Base-by-base conservation (phyloP, 2,888 invertebrate genomes). In the Acanthacorydalis orientalis region DNA sequence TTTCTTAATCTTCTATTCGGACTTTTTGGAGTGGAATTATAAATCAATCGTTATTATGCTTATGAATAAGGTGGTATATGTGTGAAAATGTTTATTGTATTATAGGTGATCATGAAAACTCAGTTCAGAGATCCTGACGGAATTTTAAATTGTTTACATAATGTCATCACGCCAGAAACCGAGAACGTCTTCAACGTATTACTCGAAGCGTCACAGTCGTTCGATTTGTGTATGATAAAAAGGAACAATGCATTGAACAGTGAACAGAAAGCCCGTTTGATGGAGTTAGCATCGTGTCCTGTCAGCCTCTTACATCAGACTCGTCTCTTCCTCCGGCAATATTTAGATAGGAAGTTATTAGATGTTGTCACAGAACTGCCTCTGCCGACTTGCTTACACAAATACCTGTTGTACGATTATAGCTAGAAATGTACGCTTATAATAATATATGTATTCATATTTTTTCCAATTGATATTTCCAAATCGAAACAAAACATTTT, bases 91-190 rank as follows among this genome's bases (percentile, higher is more conserved):
- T n/a, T n/a, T 23, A 23, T 23, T 23, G 23, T 38, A 23, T 53
- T 57, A 1, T 62, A 78, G 78, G 83, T 84, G 0, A 79, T 84
- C 14, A 81, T 86, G 73, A 84, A 85, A 64, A 84, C 84, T 8
- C 87, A 87, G 55, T 85, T 83, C 60, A 75, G 86, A 49, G 85
- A 89, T 59, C 86, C 87, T 0, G 82, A 83, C 58, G 88, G 89
- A 34, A 78, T 89, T 48, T 68, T 90, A 6, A 87, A 86, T 60
- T 83, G 80, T 31, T 72, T 88, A 10, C 80, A 83, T 54, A 80
- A 83, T 60, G 71, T 77, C 1, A 68, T 71, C 1, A 54, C 67
- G 1, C 61, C 64, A 15, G 66, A 68, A 49, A 59, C 65, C 51
- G 64, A 73, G 44, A 66, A 71, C 52, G 72, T 83, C 47, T 75